Evolutionary conservation across 2,113 vertebrate genomes (phyloP).

Genomic region (Anoplopoma fimbria): DNA sequence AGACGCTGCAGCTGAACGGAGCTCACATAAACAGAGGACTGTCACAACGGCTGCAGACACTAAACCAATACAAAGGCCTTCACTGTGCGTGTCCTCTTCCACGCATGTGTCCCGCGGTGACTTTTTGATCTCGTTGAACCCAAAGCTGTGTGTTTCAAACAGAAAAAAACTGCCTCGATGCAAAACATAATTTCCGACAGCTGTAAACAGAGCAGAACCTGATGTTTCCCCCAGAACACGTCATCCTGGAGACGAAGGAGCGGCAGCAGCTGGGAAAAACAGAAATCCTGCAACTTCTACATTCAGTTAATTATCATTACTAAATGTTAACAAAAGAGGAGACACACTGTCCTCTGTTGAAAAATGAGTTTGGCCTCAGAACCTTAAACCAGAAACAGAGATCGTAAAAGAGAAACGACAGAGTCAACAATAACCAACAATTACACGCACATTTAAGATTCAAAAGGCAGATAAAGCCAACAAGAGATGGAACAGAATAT

Average conservation of each 20-base stretch:
- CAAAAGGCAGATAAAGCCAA: not conserved
- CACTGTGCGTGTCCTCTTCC: slow-evolving; percentile 27
- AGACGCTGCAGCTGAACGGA: slow-evolving; percentile 13
- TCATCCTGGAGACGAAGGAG: too few relatives aligned
- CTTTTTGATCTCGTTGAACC: not conserved
- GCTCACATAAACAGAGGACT: slow-evolving; percentile 9
- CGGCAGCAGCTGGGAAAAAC: not conserved
- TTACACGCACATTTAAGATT: slow-evolving; percentile 1
- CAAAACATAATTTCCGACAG: slow-evolving; percentile 9
- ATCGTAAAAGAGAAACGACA: too few relatives aligned
- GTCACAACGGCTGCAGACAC: not conserved
- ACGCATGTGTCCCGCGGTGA: not conserved
- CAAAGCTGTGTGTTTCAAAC: not conserved
- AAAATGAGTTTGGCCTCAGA: not conserved
- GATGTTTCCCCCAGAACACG: slow-evolving; percentile 31
- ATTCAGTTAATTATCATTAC: not conserved
- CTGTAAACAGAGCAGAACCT: slow-evolving; percentile 8
- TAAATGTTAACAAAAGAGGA: not conserved
- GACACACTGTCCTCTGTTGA: not conserved
- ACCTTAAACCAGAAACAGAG: not conserved
- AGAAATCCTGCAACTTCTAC: not conserved
- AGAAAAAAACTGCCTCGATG: not conserved
- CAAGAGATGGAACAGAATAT: not conserved
- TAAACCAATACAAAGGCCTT: slow-evolving; percentile 4
- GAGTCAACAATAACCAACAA: not conserved